Percentiles rank a stretch among this genome's conserved stretches.
phyloP scores from a whole-genome alignment of 2,888 invertebrate species.

The Platerodrilus igneus region DNA sequence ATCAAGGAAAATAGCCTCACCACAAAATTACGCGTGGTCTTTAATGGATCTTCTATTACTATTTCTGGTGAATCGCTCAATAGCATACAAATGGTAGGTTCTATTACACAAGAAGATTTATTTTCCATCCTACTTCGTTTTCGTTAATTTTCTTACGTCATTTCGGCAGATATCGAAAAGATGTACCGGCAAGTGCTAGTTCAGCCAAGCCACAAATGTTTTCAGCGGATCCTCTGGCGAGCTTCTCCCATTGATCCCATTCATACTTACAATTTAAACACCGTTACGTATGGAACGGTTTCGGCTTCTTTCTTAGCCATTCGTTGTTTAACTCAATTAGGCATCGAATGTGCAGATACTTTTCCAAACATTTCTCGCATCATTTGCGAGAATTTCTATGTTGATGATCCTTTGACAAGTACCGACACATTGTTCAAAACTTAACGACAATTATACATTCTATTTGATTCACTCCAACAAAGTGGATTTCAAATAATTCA shows the following conservation, averaged over 20 bases:
- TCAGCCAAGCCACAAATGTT: slow-evolving; percentile 14
- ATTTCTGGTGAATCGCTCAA: slow-evolving; percentile 12
- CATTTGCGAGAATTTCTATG: too few species aligned
- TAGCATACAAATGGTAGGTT: slow-evolving; percentile 16
- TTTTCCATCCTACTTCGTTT: slow-evolving; percentile 23
- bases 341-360: too few species aligned
- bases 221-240: slow-evolving; percentile 26
- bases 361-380: too few species aligned
- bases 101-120: slow-evolving; percentile 21
- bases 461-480: too few species aligned
- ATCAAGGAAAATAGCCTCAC: slow-evolving; percentile 8
- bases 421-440: too few species aligned
- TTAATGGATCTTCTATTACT: slow-evolving; percentile 16
- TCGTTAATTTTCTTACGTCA: slow-evolving; percentile 17
- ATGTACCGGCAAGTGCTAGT: slow-evolving; percentile 27
- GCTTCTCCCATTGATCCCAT: slow-evolving; percentile 11
- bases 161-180: slow-evolving; percentile 25
- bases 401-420: too few species aligned
- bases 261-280: slow-evolving; percentile 19
- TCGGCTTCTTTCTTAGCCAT: slow-evolving; percentile 24
- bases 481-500: too few species aligned
- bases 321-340: slow-evolving; percentile 20
- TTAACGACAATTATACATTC: too few species aligned
- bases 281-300: slow-evolving; percentile 25
- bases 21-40: slow-evolving; percentile 19